A percentile compares a stretch with the other conserved stretches of the same genome.
phyloP scores from a whole-genome alignment of 2,113 vertebrate genomes.

The Oryzias melastigma region DNA sequence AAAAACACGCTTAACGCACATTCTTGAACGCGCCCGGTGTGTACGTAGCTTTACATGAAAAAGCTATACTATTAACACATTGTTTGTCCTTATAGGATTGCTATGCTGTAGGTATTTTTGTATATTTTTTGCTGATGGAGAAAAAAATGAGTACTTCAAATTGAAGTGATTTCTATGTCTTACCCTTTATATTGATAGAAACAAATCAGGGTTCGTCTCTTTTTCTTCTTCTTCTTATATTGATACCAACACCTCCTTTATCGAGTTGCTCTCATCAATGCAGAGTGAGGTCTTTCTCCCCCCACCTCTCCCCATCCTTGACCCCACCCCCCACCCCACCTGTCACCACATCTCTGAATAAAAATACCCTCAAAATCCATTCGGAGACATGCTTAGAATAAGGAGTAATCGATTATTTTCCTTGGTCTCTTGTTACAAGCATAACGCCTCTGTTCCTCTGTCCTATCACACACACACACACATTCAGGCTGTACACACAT shows the following conservation, averaged over 20 bases:
- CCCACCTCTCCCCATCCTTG: constrained; percentile 17
- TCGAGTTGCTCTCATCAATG: constrained; percentile 43
- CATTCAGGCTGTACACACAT: constrained; percentile 38
- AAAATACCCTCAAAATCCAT: constrained; percentile 62
- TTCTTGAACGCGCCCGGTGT: too few relatives aligned
- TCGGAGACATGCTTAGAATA: constrained; percentile 65
- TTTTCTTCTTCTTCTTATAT: constrained; percentile 59
- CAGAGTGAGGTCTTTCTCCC: constrained; percentile 12
- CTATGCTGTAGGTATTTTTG: constrained; percentile 36
- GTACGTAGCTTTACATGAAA: constrained; percentile 5
- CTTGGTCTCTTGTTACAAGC: constrained; percentile 66
- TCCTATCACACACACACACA: constrained; percentile 46
- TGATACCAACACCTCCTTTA: constrained; percentile 50
- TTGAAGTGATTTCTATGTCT: constrained; percentile 80
- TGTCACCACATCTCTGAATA: constrained; percentile 31
- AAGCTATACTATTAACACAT: constrained; percentile 16
- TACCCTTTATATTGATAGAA: constrained; percentile 68
- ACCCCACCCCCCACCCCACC: constrained; percentile 2
- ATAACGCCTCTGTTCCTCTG: constrained; percentile 58
- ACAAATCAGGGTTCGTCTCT: constrained; percentile 66
- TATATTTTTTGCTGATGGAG: constrained; percentile 61
- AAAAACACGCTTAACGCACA: too few relatives aligned
- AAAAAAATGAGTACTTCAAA: constrained; percentile 81
- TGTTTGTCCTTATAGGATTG: constrained; percentile 31
- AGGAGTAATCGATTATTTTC: constrained; percentile 64